Conservation (phyloP, 2,888 invertebrate genomes). For the Calliscelio sp. region DNA sequence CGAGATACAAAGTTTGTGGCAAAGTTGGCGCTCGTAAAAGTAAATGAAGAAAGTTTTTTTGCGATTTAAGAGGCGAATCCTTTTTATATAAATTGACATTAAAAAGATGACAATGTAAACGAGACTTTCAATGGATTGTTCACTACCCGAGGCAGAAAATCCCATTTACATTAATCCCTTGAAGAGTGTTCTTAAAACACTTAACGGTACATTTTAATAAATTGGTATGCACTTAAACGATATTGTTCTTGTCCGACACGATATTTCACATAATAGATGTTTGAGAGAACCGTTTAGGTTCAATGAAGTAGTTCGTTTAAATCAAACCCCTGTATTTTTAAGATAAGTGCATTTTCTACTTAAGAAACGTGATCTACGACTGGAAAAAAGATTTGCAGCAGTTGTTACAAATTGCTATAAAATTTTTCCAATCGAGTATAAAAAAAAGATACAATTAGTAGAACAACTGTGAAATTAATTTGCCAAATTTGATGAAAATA, state of each 20-base stretch:
- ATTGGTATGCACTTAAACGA: constrained; percentile 33
- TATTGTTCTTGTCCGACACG: constrained; percentile 34
- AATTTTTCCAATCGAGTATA: too few species aligned
- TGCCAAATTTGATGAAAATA: not conserved
- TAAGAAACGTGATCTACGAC: constrained; percentile 16
- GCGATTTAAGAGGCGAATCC: constrained; percentile 8
- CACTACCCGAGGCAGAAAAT: constrained; percentile 31
- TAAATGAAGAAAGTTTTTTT: constrained; percentile 32
- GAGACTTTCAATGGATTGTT: constrained; percentile 42
- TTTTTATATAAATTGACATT: constrained; percentile 50
- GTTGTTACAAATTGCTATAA: too few species aligned
- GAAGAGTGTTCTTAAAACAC: constrained; percentile 35
- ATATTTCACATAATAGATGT: constrained; percentile 48
- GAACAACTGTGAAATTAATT: too few species aligned
- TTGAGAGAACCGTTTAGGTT: constrained; percentile 30
- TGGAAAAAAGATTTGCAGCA: too few species aligned
- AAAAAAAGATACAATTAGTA: too few species aligned
- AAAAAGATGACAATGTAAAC: constrained; percentile 49
- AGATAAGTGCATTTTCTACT: constrained; percentile 52
- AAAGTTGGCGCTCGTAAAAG: constrained; percentile 8
- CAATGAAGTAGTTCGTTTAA: constrained; percentile 40
- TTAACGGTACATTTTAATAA: constrained; percentile 50
- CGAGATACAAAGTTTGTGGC: too few species aligned
- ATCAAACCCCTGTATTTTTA: constrained; percentile 42
- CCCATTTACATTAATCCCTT: constrained; percentile 44